phyloP scores from a whole-genome alignment of 2,797 vertebrate genomes.

The Chiropotes sagulatus region DNA sequence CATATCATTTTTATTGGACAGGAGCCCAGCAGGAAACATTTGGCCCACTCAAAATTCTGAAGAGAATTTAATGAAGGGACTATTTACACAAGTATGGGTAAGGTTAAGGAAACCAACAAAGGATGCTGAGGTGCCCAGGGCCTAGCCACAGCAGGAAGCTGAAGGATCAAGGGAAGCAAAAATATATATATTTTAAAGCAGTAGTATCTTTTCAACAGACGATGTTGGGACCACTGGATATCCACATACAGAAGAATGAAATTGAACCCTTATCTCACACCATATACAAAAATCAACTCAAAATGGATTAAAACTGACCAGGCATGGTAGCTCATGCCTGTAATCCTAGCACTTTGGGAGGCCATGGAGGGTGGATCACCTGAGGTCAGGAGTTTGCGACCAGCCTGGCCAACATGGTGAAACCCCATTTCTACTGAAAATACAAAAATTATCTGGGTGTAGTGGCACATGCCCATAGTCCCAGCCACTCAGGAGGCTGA shows the following conservation, averaged over 20 bases:
- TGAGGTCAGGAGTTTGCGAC: no score
- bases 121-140: not conserved
- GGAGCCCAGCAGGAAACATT: not conserved
- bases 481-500: no score
- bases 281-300: not conserved
- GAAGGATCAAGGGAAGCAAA: not conserved
- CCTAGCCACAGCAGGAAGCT: not conserved
- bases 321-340: no score
- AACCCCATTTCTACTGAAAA: no score
- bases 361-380: no score
- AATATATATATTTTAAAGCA: not conserved
- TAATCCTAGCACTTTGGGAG: no score
- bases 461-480: no score
- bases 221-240: not conserved
- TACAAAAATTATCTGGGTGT: no score
- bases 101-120: not conserved
- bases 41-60: not conserved
- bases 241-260: not conserved
- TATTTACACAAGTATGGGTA: not conserved
- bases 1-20: not conserved
- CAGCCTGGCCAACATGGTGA: no score
- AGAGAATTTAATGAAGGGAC: not conserved
- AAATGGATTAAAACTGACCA: not conserved
- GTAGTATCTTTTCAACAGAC: not conserved
- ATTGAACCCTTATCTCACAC: not conserved